Evolutionary conservation across 2,797 vertebrate genomes (phyloP), one percentile per base, ranked within the genome.

Genomic region (Melanotaenia parkinsoni): DNA sequence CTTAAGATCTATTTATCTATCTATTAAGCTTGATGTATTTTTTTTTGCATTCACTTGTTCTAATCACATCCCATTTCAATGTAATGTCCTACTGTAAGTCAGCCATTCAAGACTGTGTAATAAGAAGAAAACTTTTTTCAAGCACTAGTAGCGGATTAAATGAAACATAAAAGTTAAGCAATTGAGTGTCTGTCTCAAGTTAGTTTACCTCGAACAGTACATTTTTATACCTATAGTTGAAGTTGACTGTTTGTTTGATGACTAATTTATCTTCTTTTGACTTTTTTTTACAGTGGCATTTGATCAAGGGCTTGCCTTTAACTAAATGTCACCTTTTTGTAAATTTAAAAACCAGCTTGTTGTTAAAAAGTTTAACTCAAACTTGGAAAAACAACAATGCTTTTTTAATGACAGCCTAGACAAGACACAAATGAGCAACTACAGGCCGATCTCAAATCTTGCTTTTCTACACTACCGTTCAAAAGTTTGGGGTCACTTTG

Each of bases 211-310:
- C 28, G 9, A 66, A 38, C 22, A 35, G 28, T n/a, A 67, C 51
- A 67, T 75, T 91, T 91, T 88, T 10, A 22, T 51, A 50, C 26
- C 70, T 94, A 91, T 86, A 33, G 35, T 89, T 90, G 89, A 89
- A 81, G 92, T 57, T 79, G 13, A 60, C 38, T 61, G 47, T 66
- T 63, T 61, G 47, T 66, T 63, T 63, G 64, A 12, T 70, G 65
- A 32, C 22, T 66, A 58, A 5, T n/a, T 58, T 33, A 40, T 74
- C 20, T 50, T 54, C 20, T 60, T 53, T 56, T 37, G 24, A 20
- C 45, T 10, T 3, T 22, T 47, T 7, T n/a, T 47, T 28, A 32
- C 28, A 38, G 59, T 51, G 58, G n/a, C 10, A 26, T 16, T 58
- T 58, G 22, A 67, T 38, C 61, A 56, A 18, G 18, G 58, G 63